phyloP scores from a whole-genome alignment of 2,113 vertebrate species.

The Theristicus caerulescens region DNA sequence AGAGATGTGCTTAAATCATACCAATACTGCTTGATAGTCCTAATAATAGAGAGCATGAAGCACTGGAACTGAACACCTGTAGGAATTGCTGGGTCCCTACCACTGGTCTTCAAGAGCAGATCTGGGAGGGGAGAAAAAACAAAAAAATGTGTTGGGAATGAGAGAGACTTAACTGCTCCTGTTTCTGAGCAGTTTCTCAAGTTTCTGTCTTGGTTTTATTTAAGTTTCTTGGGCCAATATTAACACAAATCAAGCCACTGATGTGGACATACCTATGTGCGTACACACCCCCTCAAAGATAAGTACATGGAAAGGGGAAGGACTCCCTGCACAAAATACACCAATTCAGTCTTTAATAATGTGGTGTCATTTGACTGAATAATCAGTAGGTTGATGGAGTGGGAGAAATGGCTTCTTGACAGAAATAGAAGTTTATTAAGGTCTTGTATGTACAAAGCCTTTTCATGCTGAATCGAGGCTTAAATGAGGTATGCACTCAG shows the following conservation, averaged over 20 bases:
- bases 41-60: background rate
- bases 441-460: background rate
- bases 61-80: background rate
- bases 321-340: background rate
- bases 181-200: background rate
- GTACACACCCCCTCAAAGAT: background rate
- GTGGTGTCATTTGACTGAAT: background rate
- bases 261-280: fast-evolving
- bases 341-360: background rate
- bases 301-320: background rate
- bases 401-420: background rate
- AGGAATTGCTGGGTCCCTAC: background rate
- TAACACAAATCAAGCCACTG: background rate
- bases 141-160: background rate
- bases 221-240: background rate
- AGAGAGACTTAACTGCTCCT: background rate
- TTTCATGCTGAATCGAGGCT: background rate
- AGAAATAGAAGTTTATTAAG: background rate
- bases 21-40: background rate
- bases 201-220: background rate
- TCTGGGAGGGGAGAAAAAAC: background rate
- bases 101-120: background rate
- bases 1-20: background rate
- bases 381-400: background rate
- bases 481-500: background rate